phyloP scores from a whole-genome alignment of 2,888 invertebrate species.

The Ditula angustiorana region DNA sequence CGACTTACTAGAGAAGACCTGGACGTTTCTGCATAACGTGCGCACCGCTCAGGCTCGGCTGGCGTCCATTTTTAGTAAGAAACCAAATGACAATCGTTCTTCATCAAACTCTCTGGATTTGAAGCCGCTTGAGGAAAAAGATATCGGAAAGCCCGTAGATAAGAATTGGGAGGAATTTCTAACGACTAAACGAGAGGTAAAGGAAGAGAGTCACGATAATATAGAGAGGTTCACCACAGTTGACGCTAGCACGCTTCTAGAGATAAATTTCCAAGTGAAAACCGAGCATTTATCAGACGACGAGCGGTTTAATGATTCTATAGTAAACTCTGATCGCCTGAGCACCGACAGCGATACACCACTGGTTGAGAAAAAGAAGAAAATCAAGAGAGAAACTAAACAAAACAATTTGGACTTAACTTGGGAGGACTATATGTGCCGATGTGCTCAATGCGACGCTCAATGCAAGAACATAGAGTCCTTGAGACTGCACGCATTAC shows the following conservation, averaged over 20 bases:
- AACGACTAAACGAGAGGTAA: slow-evolving; percentile 62
- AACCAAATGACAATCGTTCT: slow-evolving; percentile 43
- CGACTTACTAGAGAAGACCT: slow-evolving; percentile 74
- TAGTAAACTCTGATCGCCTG: slow-evolving; percentile 49
- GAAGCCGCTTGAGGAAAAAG: slow-evolving; percentile 42
- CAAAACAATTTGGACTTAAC: slow-evolving; percentile 45
- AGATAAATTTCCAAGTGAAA: slow-evolving; percentile 56
- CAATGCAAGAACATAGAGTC: slow-evolving; percentile 71
- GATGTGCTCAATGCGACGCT: slow-evolving; percentile 74
- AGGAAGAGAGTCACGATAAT: slow-evolving; percentile 56
- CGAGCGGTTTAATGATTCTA: slow-evolving; percentile 44
- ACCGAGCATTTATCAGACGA: slow-evolving; percentile 57
- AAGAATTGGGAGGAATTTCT: slow-evolving; percentile 70
- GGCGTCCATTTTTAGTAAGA: slow-evolving; percentile 53
- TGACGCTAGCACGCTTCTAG: slow-evolving; percentile 53
- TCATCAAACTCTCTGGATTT: slow-evolving; percentile 33
- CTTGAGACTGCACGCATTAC: slow-evolving; percentile 69
- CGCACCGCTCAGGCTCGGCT: slow-evolving; percentile 71
- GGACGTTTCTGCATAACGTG: slow-evolving; percentile 71
- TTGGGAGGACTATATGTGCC: slow-evolving; percentile 74
- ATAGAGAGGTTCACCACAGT: slow-evolving; percentile 50
- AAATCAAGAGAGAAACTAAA: slow-evolving; percentile 53
- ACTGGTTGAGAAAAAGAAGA: slow-evolving; percentile 60
- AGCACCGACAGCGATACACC: slow-evolving; percentile 71
- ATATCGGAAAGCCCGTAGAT: slow-evolving; percentile 66